Conservation (phyloP, 2,797 vertebrate genomes). For the Myotis pilosus region DNA sequence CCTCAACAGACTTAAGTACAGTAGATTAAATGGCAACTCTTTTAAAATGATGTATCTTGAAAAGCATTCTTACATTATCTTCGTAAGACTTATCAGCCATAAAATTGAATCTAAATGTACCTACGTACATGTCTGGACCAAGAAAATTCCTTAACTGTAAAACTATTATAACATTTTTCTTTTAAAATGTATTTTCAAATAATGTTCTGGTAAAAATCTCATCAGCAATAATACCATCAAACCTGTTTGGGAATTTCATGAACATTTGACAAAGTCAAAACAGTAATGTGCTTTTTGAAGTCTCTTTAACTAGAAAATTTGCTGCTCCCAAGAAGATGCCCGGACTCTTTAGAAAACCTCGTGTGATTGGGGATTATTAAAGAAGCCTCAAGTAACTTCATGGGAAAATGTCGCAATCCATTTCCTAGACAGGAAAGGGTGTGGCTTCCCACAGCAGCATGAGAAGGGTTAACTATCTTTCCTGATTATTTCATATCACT, state of each 20-base stretch:
- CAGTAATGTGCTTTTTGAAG: slow-evolving; percentile 17
- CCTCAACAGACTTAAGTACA: not conserved
- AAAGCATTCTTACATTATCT: slow-evolving; percentile 2
- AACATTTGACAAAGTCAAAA: slow-evolving; percentile 39
- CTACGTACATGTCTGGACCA: not conserved
- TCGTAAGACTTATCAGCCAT: not conserved
- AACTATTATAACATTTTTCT: slow-evolving; percentile 9
- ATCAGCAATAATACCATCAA: slow-evolving; percentile 5
- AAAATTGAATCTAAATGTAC: slow-evolving; percentile 36
- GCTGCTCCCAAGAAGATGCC: not conserved
- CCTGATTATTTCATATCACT: slow-evolving; percentile 85
- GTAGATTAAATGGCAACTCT: not conserved
- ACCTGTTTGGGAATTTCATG: not conserved
- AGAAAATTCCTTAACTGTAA: slow-evolving; percentile 42
- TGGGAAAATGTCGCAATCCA: slow-evolving; percentile 33
- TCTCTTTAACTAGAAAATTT: slow-evolving; percentile 43
- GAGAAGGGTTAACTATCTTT: slow-evolving; percentile 85
- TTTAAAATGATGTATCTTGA: slow-evolving; percentile 28
- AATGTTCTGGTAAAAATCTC: slow-evolving; percentile 26
- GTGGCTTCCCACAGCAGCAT: slow-evolving; percentile 66
- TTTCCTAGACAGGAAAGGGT: slow-evolving; percentile 73
- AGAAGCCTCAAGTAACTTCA: slow-evolving; percentile 48
- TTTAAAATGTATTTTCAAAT: slow-evolving; percentile 50
- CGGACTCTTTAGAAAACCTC: not conserved
- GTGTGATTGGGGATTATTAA: not conserved